phyloP scores from a whole-genome alignment of 2,797 vertebrate genomes.

The Phaenicophaeus curvirostris region DNA sequence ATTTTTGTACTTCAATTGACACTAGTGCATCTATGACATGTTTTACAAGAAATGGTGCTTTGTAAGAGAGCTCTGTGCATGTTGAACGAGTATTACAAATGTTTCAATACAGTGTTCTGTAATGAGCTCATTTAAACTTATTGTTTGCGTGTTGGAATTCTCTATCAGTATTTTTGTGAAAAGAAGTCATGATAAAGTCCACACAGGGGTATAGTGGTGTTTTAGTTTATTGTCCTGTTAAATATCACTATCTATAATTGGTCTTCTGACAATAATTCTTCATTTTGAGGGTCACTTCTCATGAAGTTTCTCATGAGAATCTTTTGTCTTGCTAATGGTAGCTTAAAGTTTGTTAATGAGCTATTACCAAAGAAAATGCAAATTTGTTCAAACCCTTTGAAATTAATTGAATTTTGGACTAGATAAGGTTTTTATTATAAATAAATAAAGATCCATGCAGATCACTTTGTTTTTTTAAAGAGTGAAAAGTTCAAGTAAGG shows the following conservation, averaged over 20 bases:
- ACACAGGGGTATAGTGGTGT: background rate
- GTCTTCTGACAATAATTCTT: background rate
- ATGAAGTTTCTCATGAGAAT: background rate
- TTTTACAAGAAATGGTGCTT: background rate
- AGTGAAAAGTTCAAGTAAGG: background rate
- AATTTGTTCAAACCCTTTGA: background rate
- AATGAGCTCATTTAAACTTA: background rate
- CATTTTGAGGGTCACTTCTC: background rate
- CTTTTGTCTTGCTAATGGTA: background rate
- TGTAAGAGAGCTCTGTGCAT: background rate
- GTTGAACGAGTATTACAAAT: background rate
- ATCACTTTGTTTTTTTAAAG: background rate
- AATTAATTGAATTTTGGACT: background rate
- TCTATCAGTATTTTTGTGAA: background rate
- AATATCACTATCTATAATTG: background rate
- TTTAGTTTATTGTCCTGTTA: constrained; percentile 10
- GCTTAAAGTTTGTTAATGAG: background rate
- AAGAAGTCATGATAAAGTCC: background rate
- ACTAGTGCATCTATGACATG: background rate
- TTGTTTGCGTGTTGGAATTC: background rate
- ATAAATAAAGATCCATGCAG: background rate
- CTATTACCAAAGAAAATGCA: background rate
- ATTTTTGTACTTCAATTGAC: background rate
- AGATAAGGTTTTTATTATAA: background rate
- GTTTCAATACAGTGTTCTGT: background rate